A percentile compares a stretch with the other conserved stretches of the same genome.
These are phyloP conservation scores for Tachycineta bicolor DNA, from an alignment of 2,113 vertebrate species.

Conservation along the genomic window DNA sequence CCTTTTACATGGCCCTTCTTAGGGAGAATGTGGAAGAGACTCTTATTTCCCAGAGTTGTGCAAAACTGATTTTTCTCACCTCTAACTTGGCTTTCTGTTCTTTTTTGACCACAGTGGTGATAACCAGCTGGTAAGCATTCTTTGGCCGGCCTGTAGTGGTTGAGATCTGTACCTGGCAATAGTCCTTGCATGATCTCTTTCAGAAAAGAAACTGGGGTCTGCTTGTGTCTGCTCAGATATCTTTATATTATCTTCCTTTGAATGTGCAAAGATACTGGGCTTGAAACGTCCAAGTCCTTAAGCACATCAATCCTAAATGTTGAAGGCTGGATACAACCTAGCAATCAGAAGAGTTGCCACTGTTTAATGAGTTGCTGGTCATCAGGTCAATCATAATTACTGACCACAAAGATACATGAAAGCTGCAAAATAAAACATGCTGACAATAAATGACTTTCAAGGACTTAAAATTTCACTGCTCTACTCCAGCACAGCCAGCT, in stretches of 20 bases:
- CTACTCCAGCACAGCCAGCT: background rate
- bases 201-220: conserved; percentile 39
- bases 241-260: background rate
- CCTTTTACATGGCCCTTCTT: background rate
- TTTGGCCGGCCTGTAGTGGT: background rate
- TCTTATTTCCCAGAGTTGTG: background rate
- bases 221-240: background rate
- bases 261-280: background rate
- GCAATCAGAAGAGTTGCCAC: background rate
- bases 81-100: conserved; percentile 34
- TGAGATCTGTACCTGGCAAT: background rate
- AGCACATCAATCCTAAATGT: background rate
- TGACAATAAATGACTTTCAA: background rate
- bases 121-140: conserved; percentile 33
- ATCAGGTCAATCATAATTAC: background rate
- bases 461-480: background rate
- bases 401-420: background rate
- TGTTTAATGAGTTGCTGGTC: background rate
- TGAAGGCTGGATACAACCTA: background rate
- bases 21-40: background rate
- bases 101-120: conserved; percentile 29
- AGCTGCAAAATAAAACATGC: background rate
- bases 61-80: background rate
- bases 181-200: conserved; percentile 11
- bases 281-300: background rate